Percentiles rank a stretch among this genome's conserved stretches.
phyloP scores from a whole-genome alignment of 2,888 invertebrate species.

The Unio pictorum region DNA sequence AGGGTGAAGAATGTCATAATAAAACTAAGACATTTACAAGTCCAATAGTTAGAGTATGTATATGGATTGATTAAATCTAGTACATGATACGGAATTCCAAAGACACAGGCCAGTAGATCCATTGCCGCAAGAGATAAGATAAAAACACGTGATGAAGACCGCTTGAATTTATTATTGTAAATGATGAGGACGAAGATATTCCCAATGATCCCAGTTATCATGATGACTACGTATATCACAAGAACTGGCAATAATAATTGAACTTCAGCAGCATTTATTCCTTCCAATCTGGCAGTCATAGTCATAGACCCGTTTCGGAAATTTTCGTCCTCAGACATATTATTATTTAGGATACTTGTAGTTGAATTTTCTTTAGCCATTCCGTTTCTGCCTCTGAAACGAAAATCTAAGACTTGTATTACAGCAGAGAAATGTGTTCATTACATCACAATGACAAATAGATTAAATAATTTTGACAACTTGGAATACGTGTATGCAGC shows the following conservation, averaged over 20 bases:
- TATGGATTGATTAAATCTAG: constrained; percentile 23
- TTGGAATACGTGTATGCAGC: no score
- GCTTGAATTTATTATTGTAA: constrained; percentile 29
- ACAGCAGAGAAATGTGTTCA: no score
- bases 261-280: constrained; percentile 9
- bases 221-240: constrained; percentile 16
- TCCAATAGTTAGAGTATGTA: constrained; percentile 11
- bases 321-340: no score
- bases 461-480: no score
- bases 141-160: constrained; percentile 25
- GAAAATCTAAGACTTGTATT: no score
- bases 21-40: constrained; percentile 29
- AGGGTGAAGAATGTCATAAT: constrained; percentile 19
- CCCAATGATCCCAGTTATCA: constrained; percentile 27
- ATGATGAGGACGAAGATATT: constrained; percentile 25
- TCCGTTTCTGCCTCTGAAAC: no score
- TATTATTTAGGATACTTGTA: no score
- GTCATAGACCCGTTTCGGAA: no score
- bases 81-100: constrained; percentile 37
- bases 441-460: no score
- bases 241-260: constrained; percentile 10
- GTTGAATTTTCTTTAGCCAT: no score
- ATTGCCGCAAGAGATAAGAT: constrained; percentile 30
- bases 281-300: constrained; percentile 5
- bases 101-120: constrained; percentile 26